A percentile compares a stretch with the other conserved stretches of the same genome.
Conservation (phyloP, 2,113 vertebrate genomes). For the Oncorhynchus clarkii region DNA sequence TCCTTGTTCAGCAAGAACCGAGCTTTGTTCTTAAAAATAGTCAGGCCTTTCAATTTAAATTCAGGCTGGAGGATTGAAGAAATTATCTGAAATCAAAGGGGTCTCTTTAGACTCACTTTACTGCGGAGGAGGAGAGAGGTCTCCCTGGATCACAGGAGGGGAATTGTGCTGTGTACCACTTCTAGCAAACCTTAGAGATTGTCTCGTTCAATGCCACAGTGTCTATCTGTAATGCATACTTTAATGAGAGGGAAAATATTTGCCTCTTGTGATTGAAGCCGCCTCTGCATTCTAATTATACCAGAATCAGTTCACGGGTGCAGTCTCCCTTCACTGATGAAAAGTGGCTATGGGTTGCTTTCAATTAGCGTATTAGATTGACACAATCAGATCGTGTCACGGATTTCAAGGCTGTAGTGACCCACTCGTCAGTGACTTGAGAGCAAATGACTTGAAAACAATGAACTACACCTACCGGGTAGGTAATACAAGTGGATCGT, state of each 20-base stretch:
- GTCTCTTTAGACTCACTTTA: constrained; percentile 71
- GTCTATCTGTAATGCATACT: constrained; percentile 70
- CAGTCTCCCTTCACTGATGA: constrained; percentile 57
- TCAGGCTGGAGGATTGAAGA: constrained; percentile 65
- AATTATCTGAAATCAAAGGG: constrained; percentile 72
- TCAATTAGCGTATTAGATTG: constrained; percentile 67
- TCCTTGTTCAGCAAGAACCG: constrained; percentile 56
- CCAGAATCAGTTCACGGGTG: constrained; percentile 59
- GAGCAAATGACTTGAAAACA: constrained; percentile 10
- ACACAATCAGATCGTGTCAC: constrained; percentile 66
- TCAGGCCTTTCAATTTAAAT: constrained; percentile 64
- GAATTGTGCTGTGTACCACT: constrained; percentile 62
- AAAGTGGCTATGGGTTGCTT: constrained; percentile 58
- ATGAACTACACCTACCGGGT: neutral
- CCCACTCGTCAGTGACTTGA: constrained; percentile 41
- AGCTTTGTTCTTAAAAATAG: constrained; percentile 75
- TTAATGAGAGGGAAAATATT: constrained; percentile 75
- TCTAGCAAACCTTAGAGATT: constrained; percentile 65
- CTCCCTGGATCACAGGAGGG: constrained; percentile 60
- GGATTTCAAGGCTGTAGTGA: constrained; percentile 47
- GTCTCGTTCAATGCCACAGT: constrained; percentile 65
- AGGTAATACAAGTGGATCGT: too few relatives aligned
- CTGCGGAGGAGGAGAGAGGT: constrained; percentile 43
- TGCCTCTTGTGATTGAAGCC: constrained; percentile 72
- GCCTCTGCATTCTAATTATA: constrained; percentile 69